Percentiles rank a stretch among this genome's conserved stretches.
phyloP scores from a whole-genome alignment of 2,888 invertebrate species.

The Drosophila neonasuta region DNA sequence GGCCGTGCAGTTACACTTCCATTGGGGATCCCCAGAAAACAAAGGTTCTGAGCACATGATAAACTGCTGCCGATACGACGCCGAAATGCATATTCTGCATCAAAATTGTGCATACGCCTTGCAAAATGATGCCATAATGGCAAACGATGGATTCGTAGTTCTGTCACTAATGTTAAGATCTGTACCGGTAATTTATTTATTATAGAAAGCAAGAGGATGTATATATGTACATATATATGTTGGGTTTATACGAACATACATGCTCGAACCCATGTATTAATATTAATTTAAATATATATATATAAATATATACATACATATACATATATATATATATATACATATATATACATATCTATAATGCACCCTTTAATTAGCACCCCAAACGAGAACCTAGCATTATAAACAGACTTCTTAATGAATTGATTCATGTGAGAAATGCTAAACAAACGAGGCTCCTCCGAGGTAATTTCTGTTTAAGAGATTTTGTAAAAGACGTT shows the following conservation, averaged over 20 bases:
- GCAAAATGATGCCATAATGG: slow-evolving; percentile 32
- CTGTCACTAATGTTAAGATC: slow-evolving; percentile 46
- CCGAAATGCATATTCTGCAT: slow-evolving; percentile 62
- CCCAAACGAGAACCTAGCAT: slow-evolving; percentile 12
- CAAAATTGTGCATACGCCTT: slow-evolving; percentile 51
- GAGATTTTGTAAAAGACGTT: slow-evolving; percentile 42
- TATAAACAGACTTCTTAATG: slow-evolving; percentile 35
- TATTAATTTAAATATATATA: no score
- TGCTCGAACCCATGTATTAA: no score
- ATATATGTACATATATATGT: no score
- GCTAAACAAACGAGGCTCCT: slow-evolving; percentile 22
- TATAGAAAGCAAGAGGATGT: no score
- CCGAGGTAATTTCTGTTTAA: slow-evolving; percentile 24
- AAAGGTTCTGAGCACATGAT: slow-evolving; percentile 62
- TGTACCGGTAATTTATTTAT: slow-evolving; percentile 25
- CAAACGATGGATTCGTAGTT: slow-evolving; percentile 61
- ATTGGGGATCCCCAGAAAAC: slow-evolving; percentile 55
- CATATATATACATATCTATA: neutral
- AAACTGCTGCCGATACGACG: slow-evolving; percentile 45
- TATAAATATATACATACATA: no score
- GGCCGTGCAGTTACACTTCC: slow-evolving; percentile 61
- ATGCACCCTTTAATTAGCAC: neutral
- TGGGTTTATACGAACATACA: no score
- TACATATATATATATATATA: no score
- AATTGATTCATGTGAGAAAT: slow-evolving; percentile 32